phyloP scores from a whole-genome alignment of 2,113 vertebrate genomes.

The Crotalus horridus region DNA sequence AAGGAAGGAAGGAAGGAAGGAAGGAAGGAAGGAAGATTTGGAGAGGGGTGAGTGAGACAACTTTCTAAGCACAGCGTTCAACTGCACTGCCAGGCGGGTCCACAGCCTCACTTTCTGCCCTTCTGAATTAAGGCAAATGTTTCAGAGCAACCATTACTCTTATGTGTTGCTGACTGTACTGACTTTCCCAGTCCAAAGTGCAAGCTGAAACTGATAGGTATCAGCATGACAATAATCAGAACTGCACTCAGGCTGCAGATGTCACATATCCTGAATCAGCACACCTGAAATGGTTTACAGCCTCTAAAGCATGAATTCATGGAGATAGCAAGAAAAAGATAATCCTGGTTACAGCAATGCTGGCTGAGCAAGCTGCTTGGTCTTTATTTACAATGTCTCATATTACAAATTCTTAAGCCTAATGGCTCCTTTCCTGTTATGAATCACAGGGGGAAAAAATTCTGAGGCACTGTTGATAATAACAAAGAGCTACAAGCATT shows the following conservation, averaged over 20 bases:
- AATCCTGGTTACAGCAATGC: background rate
- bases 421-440: background rate
- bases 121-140: background rate
- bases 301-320: background rate
- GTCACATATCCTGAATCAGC: background rate
- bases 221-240: background rate
- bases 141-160: background rate
- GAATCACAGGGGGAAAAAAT: background rate
- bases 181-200: background rate
- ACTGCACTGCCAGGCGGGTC: too few species aligned
- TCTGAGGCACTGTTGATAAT: background rate
- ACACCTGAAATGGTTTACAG: background rate
- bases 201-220: background rate
- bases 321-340: background rate
- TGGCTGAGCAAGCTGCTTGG: background rate
- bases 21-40: background rate
- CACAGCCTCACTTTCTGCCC: background rate
- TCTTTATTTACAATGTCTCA: background rate
- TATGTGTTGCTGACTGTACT: background rate
- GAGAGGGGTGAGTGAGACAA: background rate
- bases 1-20: too few species aligned
- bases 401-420: background rate
- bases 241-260: background rate
- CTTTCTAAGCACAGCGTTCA: background rate
- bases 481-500: background rate